phyloP scores from a whole-genome alignment of 2,113 vertebrate genomes.

The Barbus barbus region DNA sequence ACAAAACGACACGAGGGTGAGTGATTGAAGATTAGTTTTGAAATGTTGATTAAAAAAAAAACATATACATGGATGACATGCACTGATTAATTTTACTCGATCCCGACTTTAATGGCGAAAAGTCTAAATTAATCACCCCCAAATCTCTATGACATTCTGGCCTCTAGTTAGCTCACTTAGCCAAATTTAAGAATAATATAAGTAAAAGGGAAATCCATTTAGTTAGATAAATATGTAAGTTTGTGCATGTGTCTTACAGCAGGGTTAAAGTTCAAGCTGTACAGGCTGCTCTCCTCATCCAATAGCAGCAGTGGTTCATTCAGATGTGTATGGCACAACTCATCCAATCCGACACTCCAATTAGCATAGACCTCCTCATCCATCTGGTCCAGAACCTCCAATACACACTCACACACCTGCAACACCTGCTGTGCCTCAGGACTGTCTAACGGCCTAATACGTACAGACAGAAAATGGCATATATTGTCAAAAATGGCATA shows the following conservation, averaged over 20 bases:
- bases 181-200: neutral
- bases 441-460: slow-evolving; percentile 65
- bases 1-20: neutral
- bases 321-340: slow-evolving; percentile 70
- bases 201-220: neutral
- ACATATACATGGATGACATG: neutral
- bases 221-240: neutral
- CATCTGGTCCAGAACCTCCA: slow-evolving; percentile 70
- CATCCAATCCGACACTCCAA: slow-evolving; percentile 69
- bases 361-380: slow-evolving; percentile 67
- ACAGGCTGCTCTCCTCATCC: slow-evolving; percentile 62
- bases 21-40: neutral
- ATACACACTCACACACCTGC: slow-evolving; percentile 72
- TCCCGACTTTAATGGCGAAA: neutral
- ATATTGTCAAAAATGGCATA: neutral
- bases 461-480: slow-evolving; percentile 23
- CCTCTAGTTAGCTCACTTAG: neutral
- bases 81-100: neutral
- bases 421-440: slow-evolving; percentile 71
- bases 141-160: neutral
- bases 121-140: neutral
- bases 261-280: slow-evolving; percentile 74
- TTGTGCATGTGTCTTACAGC: slow-evolving; percentile 64
- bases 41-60: neutral
- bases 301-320: slow-evolving; percentile 66